A percentile compares a stretch with the other conserved stretches of the same genome.
phyloP scores from a whole-genome alignment of 2,113 vertebrate genomes.

The Colaptes auratus region DNA sequence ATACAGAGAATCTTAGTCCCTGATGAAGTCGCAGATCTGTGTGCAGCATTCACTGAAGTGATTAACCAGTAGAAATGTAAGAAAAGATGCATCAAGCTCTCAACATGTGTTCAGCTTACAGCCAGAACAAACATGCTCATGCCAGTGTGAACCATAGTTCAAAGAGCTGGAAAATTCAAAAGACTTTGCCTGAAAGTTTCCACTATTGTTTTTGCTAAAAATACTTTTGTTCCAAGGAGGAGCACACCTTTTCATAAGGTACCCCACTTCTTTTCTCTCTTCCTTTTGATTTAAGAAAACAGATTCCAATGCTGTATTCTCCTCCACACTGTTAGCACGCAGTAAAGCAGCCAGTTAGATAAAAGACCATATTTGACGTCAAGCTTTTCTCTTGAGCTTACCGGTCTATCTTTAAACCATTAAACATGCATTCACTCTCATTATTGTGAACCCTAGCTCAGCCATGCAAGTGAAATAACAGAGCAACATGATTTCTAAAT shows the following conservation, averaged over 20 bases:
- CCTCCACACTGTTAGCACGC: neutral
- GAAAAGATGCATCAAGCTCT: conserved; percentile 23
- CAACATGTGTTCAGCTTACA: conserved; percentile 4
- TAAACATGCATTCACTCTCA: neutral
- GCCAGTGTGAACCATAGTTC: conserved; percentile 44
- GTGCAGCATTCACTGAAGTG: neutral
- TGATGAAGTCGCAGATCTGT: neutral
- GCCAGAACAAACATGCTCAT: conserved; percentile 47
- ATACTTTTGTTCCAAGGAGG: conserved; percentile 5
- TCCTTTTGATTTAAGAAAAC: neutral
- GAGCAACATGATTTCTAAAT: neutral
- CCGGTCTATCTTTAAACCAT: neutral
- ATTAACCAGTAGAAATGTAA: conserved; percentile 26
- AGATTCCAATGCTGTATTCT: neutral
- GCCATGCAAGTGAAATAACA: neutral
- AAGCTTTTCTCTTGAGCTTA: neutral
- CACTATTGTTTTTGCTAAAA: conserved; percentile 57
- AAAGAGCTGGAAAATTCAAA: conserved; percentile 57
- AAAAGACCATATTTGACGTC: neutral
- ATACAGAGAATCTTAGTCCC: neutral
- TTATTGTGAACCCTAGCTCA: neutral
- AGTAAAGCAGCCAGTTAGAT: neutral
- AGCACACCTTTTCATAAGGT: conserved; percentile 15
- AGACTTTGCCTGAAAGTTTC: conserved; percentile 42
- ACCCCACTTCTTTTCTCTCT: neutral